Evolutionary conservation across 1,140 invertebrate genomes (phyloP).

Genomic region (Sycobia sp.): DNA sequence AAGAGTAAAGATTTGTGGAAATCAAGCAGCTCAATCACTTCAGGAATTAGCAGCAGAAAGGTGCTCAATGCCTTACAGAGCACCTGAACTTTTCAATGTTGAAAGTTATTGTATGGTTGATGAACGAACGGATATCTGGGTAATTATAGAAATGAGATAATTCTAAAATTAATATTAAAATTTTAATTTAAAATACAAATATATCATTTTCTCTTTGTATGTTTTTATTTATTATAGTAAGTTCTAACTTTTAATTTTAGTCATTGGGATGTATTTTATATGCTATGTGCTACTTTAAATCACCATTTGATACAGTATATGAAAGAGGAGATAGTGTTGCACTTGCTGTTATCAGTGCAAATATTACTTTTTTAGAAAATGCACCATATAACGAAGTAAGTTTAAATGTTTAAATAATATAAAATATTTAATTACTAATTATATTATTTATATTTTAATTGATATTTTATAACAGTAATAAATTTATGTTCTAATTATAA

Average conservation of each 20-base stretch:
- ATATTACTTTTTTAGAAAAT: slow-evolving; percentile 74
- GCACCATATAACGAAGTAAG: slow-evolving; percentile 70
- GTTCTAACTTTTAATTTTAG: slow-evolving; percentile 63
- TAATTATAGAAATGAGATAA: slow-evolving; percentile 56
- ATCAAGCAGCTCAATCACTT: slow-evolving; percentile 73
- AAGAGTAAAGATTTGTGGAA: slow-evolving; percentile 74
- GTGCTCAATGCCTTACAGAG: slow-evolving; percentile 86
- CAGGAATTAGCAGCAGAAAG: slow-evolving; percentile 84
- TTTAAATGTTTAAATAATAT: slow-evolving; percentile 11
- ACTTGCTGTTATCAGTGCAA: slow-evolving; percentile 80
- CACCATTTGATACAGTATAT: slow-evolving; percentile 84
- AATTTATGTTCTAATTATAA: too few species aligned
- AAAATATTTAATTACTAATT: not conserved
- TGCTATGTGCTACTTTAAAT: slow-evolving; percentile 84
- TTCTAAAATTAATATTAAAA: not conserved
- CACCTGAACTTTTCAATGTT: slow-evolving; percentile 87
- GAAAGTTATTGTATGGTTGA: slow-evolving; percentile 81
- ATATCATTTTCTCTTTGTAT: slow-evolving; percentile 7
- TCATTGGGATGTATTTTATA: slow-evolving; percentile 86
- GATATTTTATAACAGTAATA: not conserved
- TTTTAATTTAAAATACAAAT: slow-evolving; percentile 1
- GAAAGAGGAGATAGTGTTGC: slow-evolving; percentile 87
- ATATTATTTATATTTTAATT: not conserved
- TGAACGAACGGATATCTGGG: slow-evolving; percentile 88
- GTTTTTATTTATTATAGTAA: slow-evolving; percentile 16